Conservation (phyloP, 2,888 invertebrate genomes). For the Amiota communis region DNA sequence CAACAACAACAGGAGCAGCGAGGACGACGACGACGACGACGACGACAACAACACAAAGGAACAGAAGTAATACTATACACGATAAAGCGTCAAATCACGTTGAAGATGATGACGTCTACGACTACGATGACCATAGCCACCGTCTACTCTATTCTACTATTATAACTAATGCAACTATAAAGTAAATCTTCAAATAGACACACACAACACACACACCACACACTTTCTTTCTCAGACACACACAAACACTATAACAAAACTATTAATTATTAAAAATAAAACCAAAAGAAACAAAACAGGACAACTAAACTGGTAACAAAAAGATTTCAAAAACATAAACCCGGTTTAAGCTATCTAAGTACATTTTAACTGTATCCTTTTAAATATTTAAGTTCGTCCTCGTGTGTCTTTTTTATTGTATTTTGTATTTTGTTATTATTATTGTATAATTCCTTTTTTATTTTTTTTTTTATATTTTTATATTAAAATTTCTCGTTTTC, state of each 20-base stretch:
- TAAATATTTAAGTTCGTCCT: slow-evolving; percentile 4
- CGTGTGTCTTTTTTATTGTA: slow-evolving; percentile 5
- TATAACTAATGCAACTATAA: slow-evolving; percentile 56
- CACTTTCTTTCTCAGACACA: slow-evolving; percentile 21
- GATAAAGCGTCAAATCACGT: not conserved
- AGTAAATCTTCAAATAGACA: slow-evolving; percentile 37
- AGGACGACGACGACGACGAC: no score
- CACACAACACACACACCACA: slow-evolving; percentile 29
- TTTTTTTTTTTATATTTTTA: slow-evolving; percentile 1
- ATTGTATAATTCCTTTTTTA: not conserved
- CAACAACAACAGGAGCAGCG: slow-evolving; percentile 9
- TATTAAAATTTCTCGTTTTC: not conserved
- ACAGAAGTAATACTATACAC: not conserved
- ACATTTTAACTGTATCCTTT: not conserved
- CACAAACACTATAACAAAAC: slow-evolving; percentile 24
- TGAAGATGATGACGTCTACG: not conserved
- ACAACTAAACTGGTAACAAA: slow-evolving; percentile 4
- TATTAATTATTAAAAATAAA: slow-evolving; percentile 22
- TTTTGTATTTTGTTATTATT: not conserved
- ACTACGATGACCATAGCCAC: slow-evolving; percentile 39
- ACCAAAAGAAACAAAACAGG: slow-evolving; percentile 26
- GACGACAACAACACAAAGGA: not conserved
- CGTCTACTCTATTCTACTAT: slow-evolving; percentile 43
- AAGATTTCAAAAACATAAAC: not conserved
- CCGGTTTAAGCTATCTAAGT: not conserved